Evolutionary conservation across 1,140 invertebrate species (phyloP).

Genomic region (Hyphantria cunea): DNA sequence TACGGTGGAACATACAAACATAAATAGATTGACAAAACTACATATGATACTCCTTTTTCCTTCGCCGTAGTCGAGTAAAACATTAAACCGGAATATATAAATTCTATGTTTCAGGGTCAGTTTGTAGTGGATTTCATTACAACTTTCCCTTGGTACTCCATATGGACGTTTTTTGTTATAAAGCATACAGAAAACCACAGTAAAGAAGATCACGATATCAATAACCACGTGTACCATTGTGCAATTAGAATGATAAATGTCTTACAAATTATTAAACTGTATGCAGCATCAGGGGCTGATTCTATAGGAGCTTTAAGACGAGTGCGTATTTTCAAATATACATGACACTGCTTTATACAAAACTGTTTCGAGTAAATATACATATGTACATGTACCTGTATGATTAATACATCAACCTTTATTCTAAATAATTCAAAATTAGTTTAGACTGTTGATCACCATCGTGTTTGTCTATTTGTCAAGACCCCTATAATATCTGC

Average conservation of each 20-base stretch:
- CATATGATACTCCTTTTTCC: too few species aligned
- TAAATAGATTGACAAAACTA: too few species aligned
- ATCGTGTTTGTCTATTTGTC: too few species aligned
- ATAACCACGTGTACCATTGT: conserved; percentile 62
- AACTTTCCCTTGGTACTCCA: conserved; percentile 72
- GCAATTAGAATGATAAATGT: conserved; percentile 65
- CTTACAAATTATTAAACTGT: conserved; percentile 70
- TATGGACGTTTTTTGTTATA: conserved; percentile 63
- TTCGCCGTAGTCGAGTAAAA: too few species aligned
- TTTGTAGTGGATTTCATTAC: conserved; percentile 69
- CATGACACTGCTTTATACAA: neutral
- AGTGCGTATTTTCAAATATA: conserved; percentile 33
- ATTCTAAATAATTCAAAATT: too few species aligned
- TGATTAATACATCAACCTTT: too few species aligned
- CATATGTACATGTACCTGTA: too few species aligned
- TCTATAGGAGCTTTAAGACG: conserved; percentile 65
- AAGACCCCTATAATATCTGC: too few species aligned
- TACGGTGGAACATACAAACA: too few species aligned
- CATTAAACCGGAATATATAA: too few species aligned
- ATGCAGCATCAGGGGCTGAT: conserved; percentile 64
- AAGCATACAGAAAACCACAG: conserved; percentile 64
- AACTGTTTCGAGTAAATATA: too few species aligned
- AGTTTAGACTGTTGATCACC: too few species aligned
- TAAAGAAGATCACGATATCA: conserved; percentile 47
- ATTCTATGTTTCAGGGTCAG: conserved; percentile 50